Evolutionary conservation across 2,113 vertebrate species (phyloP).

Genomic region (Spermophilus dauricus): DNA sequence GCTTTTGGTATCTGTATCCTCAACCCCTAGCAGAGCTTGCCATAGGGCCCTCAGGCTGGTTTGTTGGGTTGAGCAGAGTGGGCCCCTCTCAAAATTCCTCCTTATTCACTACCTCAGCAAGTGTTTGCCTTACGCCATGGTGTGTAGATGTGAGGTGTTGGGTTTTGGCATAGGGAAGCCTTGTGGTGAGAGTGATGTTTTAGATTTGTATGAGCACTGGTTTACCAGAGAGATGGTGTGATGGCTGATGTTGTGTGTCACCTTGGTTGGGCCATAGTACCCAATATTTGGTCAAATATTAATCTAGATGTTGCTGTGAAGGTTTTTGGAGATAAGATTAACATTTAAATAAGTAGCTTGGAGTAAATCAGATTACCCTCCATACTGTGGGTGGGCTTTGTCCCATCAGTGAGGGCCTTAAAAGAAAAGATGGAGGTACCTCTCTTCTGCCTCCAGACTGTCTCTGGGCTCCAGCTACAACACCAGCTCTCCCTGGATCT

Average conservation of each 20-base stretch:
- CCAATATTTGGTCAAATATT: neutral
- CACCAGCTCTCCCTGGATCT: neutral
- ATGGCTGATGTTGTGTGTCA: neutral
- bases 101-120: neutral
- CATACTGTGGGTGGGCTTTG: neutral
- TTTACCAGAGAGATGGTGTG: neutral
- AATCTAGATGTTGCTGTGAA: neutral
- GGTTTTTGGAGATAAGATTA: neutral
- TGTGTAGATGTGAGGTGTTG: neutral
- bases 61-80: neutral
- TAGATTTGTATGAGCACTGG: neutral
- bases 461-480: neutral
- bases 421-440: neutral
- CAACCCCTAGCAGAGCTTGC: neutral
- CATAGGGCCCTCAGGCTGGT: neutral
- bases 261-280: neutral
- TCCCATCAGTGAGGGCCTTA: neutral
- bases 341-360: neutral
- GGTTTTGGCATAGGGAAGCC: neutral
- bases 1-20: neutral
- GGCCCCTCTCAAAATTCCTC: neutral
- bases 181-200: neutral
- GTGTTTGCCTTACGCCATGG: neutral
- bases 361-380: neutral
- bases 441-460: neutral